Evolutionary conservation across 2,888 invertebrate genomes (phyloP), one percentile per base, ranked within the genome.

Genomic region (Andrena trimmerana): DNA sequence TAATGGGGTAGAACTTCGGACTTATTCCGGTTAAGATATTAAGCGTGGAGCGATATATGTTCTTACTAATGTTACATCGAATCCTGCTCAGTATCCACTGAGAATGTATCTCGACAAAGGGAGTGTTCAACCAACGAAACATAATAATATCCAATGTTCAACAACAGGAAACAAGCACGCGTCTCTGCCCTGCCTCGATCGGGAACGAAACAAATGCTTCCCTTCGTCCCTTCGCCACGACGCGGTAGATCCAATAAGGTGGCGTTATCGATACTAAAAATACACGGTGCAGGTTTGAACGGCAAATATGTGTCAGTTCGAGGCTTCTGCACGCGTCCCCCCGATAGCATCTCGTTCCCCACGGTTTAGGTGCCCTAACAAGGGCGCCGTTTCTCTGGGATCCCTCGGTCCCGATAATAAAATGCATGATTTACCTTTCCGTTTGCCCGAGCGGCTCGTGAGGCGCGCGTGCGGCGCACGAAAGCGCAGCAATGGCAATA

Each of bases 371-470:
- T 81, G 50, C 77, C 76, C 71, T 73, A 73, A 73, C 76, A 70
- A 73, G 73, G 20, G 57, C 57, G 52, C 3, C 78, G 20, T 65
- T 68, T 67, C 78, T 48, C 60, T n/a, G 36, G 57, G 76, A 72
- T 83, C 79, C 85, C 60, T 69, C 81, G 72, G 13, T 76, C 66
- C 80, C 81, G 81, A 86, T 92, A 90, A 93, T 92, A 92, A 93
- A 93, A 93, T 92, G 91, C 91, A 92, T 92, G 93, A 93, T 93
- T 93, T 92, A 93, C 91, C 88, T 86, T 84, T 89, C 84, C 89
- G 89, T 88, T 88, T 86, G 81, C 78, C 67, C 78, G 67, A 73
- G 57, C 80, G 74, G 65, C 33, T 67, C 48, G 73, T 33, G 63
- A 71, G 52, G 68, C 66, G 62, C 69, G 69, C 60, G 62, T 33